Conservation (phyloP, 1,140 invertebrate species). For the Zaprionus taronus region DNA sequence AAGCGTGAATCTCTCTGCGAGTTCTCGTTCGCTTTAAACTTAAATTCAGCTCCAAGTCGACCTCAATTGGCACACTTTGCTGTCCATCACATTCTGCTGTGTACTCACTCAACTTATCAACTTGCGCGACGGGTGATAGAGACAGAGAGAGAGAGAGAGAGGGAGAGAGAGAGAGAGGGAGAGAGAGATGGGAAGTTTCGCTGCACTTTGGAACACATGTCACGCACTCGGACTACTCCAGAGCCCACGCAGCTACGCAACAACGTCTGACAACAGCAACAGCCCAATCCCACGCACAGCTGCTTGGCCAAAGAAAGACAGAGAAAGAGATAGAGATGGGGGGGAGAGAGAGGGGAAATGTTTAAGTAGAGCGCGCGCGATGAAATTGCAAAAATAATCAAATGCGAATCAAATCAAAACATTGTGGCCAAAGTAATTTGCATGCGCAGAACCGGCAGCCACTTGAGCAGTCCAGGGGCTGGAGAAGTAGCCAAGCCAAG, state of each 20-base stretch:
- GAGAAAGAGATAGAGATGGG: conserved; percentile 11
- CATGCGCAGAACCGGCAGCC: conserved; percentile 56
- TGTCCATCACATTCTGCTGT: background rate
- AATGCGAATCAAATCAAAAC: conserved; percentile 79
- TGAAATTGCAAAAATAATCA: conserved; percentile 68
- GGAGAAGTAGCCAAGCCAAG: background rate
- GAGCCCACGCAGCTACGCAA: conserved; percentile 51
- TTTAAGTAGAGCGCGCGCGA: conserved; percentile 60
- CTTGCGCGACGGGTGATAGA: background rate
- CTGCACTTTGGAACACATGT: conserved; percentile 71
- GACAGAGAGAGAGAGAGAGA: background rate
- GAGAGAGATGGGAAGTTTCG: background rate
- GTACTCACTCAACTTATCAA: no score
- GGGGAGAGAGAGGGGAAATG: conserved; percentile 8
- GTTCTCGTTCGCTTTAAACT: background rate
- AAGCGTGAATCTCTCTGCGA: background rate
- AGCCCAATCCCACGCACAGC: conserved; percentile 56
- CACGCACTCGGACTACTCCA: conserved; percentile 61
- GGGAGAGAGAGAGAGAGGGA: background rate
- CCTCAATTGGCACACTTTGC: conserved; percentile 1
- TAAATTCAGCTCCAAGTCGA: background rate
- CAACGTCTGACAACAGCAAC: conserved; percentile 40
- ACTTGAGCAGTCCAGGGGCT: conserved; percentile 23
- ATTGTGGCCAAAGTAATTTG: conserved; percentile 77
- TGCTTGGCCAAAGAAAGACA: conserved; percentile 1